phyloP scores from a whole-genome alignment of 2,113 vertebrate genomes.

The Mesocricetus auratus region DNA sequence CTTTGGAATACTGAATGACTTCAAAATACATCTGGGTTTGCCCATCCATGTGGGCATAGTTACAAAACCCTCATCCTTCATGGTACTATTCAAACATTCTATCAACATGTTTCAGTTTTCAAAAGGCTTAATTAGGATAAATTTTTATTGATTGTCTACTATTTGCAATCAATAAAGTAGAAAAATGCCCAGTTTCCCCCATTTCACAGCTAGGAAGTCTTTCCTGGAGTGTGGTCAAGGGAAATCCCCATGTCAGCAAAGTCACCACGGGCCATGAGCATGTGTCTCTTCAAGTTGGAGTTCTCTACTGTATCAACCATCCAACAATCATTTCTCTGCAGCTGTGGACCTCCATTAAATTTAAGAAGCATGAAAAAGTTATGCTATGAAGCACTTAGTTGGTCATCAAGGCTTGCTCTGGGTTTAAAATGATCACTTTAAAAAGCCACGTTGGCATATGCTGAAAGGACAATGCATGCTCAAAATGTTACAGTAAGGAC shows the following conservation, averaged over 20 bases:
- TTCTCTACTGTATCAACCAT: background rate
- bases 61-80: slow-evolving; percentile 53
- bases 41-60: slow-evolving; percentile 65
- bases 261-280: background rate
- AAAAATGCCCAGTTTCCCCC: background rate
- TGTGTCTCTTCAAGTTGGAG: background rate
- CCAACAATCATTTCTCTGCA: background rate
- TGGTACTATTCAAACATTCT: slow-evolving; percentile 58
- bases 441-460: slow-evolving; percentile 59
- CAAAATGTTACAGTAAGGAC: slow-evolving; percentile 48
- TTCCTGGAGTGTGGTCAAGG: background rate
- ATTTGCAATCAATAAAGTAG: slow-evolving; percentile 48
- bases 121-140: slow-evolving; percentile 72
- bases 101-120: slow-evolving; percentile 69
- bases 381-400: background rate
- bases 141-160: slow-evolving; percentile 73
- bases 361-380: slow-evolving; percentile 43
- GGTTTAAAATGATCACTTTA: slow-evolving; percentile 58
- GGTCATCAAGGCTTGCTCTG: slow-evolving; percentile 55
- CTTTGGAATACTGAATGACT: slow-evolving; percentile 74
- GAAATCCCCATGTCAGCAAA: slow-evolving; percentile 10
- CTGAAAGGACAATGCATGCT: slow-evolving; percentile 43
- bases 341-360: slow-evolving; percentile 20
- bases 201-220: slow-evolving; percentile 15
- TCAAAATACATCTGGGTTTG: slow-evolving; percentile 75